phyloP scores from a whole-genome alignment of 2,113 vertebrate species.

The Ia io region DNA sequence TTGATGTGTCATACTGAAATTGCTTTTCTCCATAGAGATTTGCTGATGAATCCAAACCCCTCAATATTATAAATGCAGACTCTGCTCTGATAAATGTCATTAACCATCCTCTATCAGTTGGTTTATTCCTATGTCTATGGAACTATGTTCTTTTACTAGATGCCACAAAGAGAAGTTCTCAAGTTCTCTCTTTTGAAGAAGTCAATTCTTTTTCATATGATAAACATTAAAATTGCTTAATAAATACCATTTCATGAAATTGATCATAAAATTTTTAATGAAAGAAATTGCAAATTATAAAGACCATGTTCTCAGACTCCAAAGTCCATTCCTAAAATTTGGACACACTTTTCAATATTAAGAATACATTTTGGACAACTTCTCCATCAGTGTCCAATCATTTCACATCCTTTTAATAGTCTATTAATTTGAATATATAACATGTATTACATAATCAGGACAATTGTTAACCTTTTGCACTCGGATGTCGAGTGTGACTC shows the following conservation, averaged over 20 bases:
- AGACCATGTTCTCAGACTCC: not conserved
- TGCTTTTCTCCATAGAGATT: conserved; percentile 39
- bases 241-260: not conserved
- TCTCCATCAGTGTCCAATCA: not conserved
- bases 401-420: not conserved
- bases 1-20: conserved; percentile 49
- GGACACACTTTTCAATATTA: not conserved
- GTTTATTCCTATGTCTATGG: not conserved
- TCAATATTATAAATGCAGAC: conserved; percentile 34
- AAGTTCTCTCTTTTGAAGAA: not conserved
- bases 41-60: conserved; percentile 38
- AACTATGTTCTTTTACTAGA: not conserved
- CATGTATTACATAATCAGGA: not conserved
- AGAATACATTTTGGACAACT: not conserved
- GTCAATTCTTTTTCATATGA: not conserved
- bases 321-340: not conserved
- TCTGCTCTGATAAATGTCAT: conserved; percentile 8
- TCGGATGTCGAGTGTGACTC: too few species aligned
- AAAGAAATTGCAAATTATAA: not conserved
- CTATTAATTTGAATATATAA: not conserved
- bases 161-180: not conserved
- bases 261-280: not conserved
- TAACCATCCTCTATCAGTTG: not conserved
- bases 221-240: not conserved
- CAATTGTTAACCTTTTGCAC: too few species aligned